A percentile compares a stretch with the other conserved stretches of the same genome.
Conservation (phyloP, 2,888 invertebrate species). For the Myathropa florea region DNA sequence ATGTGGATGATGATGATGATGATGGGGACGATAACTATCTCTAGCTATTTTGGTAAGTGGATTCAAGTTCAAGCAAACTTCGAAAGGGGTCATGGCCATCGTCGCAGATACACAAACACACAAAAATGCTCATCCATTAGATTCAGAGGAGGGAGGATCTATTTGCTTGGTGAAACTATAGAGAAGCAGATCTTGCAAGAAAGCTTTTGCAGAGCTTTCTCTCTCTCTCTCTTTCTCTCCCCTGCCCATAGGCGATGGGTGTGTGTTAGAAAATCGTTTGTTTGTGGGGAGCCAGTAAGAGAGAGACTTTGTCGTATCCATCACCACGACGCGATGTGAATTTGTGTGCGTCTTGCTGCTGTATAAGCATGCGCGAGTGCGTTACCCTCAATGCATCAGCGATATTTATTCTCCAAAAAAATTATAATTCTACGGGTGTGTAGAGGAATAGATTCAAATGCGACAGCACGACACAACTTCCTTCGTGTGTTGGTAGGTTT, state of each 20-base stretch:
- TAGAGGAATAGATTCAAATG: conserved; percentile 58
- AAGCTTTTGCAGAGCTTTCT: background rate
- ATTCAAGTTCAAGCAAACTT: conserved; percentile 58
- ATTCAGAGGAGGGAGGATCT: conserved; percentile 16
- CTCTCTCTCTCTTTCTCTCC: conserved; percentile 22
- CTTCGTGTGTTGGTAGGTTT: conserved; percentile 9
- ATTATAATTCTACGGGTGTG: conserved; percentile 53
- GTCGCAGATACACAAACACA: background rate
- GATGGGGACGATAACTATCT: conserved; percentile 39
- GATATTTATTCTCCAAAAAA: conserved; percentile 38
- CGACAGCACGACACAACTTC: conserved; percentile 18
- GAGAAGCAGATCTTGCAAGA: background rate
- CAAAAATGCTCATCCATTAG: conserved; percentile 15
- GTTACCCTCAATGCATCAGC: conserved; percentile 71
- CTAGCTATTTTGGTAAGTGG: conserved; percentile 47
- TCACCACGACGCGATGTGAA: background rate
- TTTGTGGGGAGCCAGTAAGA: conserved; percentile 20
- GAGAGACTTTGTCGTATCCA: conserved; percentile 31
- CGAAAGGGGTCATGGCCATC: conserved; percentile 62
- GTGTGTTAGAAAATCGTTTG: conserved; percentile 76
- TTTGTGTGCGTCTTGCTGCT: conserved; percentile 15
- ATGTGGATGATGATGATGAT: background rate
- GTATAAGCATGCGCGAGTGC: conserved; percentile 69
- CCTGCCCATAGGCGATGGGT: conserved; percentile 68
- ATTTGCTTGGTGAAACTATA: conserved; percentile 7